These are phyloP conservation scores for Pluvialis apricaria DNA, from an alignment of 2,113 vertebrate species.

Conservation along the genomic window DNA sequence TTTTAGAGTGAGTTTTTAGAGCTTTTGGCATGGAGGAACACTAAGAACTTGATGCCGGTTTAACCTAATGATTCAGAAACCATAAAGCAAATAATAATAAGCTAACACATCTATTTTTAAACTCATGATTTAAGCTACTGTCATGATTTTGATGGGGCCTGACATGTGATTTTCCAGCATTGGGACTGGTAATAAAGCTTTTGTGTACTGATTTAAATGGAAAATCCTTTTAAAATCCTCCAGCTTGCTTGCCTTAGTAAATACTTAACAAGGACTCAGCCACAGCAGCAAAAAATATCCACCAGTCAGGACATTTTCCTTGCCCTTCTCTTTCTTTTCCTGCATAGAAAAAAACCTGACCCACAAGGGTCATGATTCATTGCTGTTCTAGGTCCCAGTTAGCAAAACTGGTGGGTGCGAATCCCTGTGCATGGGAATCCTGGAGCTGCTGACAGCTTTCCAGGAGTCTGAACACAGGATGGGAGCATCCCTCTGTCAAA, in stretches of 20 bases:
- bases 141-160: constrained; percentile 27
- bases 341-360: neutral
- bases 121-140: constrained; percentile 8
- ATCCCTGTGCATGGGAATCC: neutral
- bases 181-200: constrained; percentile 19
- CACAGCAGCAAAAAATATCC: constrained; percentile 17
- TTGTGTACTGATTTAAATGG: constrained; percentile 32
- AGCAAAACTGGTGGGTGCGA: neutral
- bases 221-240: constrained; percentile 46
- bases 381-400: neutral
- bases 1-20: constrained; percentile 24
- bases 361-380: neutral
- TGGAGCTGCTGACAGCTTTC: neutral
- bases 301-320: neutral
- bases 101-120: constrained; percentile 36
- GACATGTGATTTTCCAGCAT: constrained; percentile 4
- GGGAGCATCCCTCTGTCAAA: neutral
- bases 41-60: neutral
- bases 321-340: neutral
- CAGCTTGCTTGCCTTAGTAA: constrained; percentile 4
- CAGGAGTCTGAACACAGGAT: neutral
- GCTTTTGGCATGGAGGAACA: neutral
- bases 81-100: constrained; percentile 34
- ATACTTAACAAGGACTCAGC: neutral
- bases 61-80: constrained; percentile 44